Conservation (phyloP, 2,888 invertebrate genomes). For the Baccha elongata region DNA sequence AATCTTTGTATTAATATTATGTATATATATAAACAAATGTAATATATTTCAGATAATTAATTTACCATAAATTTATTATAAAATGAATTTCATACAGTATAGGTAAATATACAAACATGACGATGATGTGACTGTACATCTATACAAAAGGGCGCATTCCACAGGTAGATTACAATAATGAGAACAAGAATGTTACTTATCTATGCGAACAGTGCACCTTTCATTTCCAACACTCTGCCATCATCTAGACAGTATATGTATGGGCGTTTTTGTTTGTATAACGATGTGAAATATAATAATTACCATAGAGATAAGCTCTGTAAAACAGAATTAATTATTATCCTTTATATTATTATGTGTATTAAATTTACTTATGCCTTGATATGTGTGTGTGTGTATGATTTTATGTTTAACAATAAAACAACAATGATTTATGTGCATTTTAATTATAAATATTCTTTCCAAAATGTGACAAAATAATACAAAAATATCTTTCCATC, state of each 20-base stretch:
- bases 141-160: conserved; percentile 25
- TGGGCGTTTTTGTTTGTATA: neutral
- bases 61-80: conserved; percentile 54
- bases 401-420: conserved; percentile 9
- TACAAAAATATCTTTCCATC: conserved; percentile 49
- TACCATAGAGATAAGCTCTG: conserved; percentile 56
- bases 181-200: conserved; percentile 37
- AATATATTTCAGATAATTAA: conserved; percentile 45
- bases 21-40: too few relatives aligned
- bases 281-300: conserved; percentile 6
- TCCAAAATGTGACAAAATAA: conserved; percentile 54
- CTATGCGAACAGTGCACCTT: conserved; percentile 5
- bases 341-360: conserved; percentile 17
- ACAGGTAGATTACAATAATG: conserved; percentile 54
- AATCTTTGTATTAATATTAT: too few relatives aligned
- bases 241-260: too few relatives aligned
- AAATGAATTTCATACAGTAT: neutral
- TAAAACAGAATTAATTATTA: conserved; percentile 56
- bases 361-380: conserved; percentile 2
- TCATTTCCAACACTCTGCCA: too few relatives aligned
- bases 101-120: neutral
- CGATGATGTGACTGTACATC: conserved; percentile 38
- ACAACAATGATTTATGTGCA: conserved; percentile 72
- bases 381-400: conserved; percentile 12
- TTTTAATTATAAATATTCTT: conserved; percentile 71